Base-by-base conservation (phyloP, 2,888 invertebrate genomes). In the Drosophila austrosaltans region DNA sequence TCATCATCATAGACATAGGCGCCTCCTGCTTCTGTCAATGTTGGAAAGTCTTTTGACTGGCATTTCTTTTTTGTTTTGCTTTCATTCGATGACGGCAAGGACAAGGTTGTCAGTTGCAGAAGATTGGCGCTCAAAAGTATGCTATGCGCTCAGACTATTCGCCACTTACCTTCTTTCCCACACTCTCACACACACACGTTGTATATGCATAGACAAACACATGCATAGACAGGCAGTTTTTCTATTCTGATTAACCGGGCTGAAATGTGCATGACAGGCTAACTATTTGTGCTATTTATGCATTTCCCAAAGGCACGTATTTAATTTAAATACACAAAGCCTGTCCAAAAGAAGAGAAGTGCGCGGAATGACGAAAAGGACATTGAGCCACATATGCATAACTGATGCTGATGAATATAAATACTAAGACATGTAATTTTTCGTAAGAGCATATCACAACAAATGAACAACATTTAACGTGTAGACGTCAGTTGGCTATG, bases 241-340 rank as follows among this genome's bases (percentile, higher is more conserved):
- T 20, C 25, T 22, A 48, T 48, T 48, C 73, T 72, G 66, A 72
- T 73, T 75, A 75, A 63, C 58, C 69, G 28, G 10, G 16, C 44
- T 58, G 60, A 73, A 68, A 60, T 61, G 60, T 56, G 22, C 54
- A 74, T 67, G 73, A 53, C 67, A 72, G 72, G 72, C 20, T 48
- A 73, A 74, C 72, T 61, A 72, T 74, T 72, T 74, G 32, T 54
- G 53, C 72, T 73, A 74, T 74, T 67, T 68, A 64, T 68, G 73
- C 74, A 64, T 44, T 61, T 56, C 63, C 73, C 53, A 58, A 66
- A 48, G 73, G 78, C 81, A 82, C 84, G 87, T 81, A 81, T 70
- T 86, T 81, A 71, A 78, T 82, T 87, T 72, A 67, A 78, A 73
- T 70, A 68, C 65, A 74, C 63, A 39, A 57, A 22, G 12, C 57